phyloP scores from a whole-genome alignment of 1,140 invertebrate genomes.

The Neodiprion virginianus region DNA sequence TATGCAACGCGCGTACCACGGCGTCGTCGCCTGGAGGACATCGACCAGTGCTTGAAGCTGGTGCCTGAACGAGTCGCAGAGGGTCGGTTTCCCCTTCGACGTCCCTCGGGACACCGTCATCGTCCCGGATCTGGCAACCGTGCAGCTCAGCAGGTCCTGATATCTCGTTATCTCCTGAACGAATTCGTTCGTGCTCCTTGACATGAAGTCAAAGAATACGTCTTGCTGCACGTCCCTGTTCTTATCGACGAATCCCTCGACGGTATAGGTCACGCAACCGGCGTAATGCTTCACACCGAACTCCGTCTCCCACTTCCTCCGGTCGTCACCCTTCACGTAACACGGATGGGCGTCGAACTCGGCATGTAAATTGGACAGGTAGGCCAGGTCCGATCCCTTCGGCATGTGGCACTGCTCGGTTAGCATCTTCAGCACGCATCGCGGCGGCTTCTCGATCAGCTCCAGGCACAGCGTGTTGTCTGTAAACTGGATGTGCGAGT shows the following conservation, averaged over 20 bases:
- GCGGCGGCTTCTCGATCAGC: constrained; percentile 87
- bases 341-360: constrained; percentile 87
- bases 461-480: constrained; percentile 90
- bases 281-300: constrained; percentile 95
- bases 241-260: constrained; percentile 96
- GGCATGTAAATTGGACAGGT: constrained; percentile 87
- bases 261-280: constrained; percentile 89
- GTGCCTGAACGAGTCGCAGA: constrained; percentile 91
- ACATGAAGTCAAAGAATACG: constrained; percentile 93
- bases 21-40: constrained; percentile 88
- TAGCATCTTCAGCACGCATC: constrained; percentile 86
- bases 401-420: constrained; percentile 95
- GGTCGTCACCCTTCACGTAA: constrained; percentile 88
- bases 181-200: constrained; percentile 84
- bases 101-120: constrained; percentile 84
- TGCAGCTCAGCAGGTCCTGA: constrained; percentile 67
- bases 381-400: constrained; percentile 89
- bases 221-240: constrained; percentile 95
- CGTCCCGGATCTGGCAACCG: constrained; percentile 53
- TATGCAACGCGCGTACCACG: constrained; percentile 96
- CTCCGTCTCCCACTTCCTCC: constrained; percentile 89
- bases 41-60: constrained; percentile 92
- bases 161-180: constrained; percentile 87
- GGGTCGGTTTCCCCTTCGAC: constrained; percentile 90
- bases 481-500: constrained; percentile 89